Base-by-base conservation (phyloP, 2,888 invertebrate species). In the Coelinius sp. region DNA sequence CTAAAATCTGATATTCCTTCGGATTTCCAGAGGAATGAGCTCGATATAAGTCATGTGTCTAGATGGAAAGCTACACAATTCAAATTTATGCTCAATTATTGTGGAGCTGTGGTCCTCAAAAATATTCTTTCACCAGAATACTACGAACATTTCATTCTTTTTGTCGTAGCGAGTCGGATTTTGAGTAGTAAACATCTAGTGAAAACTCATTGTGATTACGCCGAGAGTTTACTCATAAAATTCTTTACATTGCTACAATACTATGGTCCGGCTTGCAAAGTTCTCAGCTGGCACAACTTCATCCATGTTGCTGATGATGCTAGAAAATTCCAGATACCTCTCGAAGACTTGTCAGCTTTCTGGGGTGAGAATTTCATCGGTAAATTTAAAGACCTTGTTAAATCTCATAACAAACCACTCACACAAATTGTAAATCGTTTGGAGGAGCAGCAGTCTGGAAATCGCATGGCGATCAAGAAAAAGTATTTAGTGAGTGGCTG, bases 391-490 rank as follows among this genome's bases (percentile, higher is more conserved):
- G 8, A 31, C 5, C 22, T 64, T 1, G 64, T 64, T 0, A 41
- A 17, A 1, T 41, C 41, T 64, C 38, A 35, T 27, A 41, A 3
- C 20, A 64, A 41, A 44, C 64, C 64, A 2, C 14, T 64, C 1
- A 35, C 44, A 22, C 64, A 64, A 44, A 49, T 64, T 1, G 24
- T 44, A 20, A 64, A 49, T 25, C 64, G 64, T 10, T 38, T 64
- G 14, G 20, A n/a, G 25, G 64, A 71, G 56, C 52, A 73, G n/a
- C 67, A 71, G 38, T 1, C n/a, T 25, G 53, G 53, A 25, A 25
- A 24, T n/a, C 25, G 14, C 2, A 53, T 53, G 24, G n/a, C 1
- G 4, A 53, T 53, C 2, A 6, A 53, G n/a, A 53, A 25, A 12
- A 53, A 25, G 7, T 25, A 24, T 4, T 1, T 53, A 10, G 5